A percentile compares a stretch with the other conserved stretches of the same genome.
Conservation (phyloP, 1,140 invertebrate genomes). For the Zaprionus taronus region DNA sequence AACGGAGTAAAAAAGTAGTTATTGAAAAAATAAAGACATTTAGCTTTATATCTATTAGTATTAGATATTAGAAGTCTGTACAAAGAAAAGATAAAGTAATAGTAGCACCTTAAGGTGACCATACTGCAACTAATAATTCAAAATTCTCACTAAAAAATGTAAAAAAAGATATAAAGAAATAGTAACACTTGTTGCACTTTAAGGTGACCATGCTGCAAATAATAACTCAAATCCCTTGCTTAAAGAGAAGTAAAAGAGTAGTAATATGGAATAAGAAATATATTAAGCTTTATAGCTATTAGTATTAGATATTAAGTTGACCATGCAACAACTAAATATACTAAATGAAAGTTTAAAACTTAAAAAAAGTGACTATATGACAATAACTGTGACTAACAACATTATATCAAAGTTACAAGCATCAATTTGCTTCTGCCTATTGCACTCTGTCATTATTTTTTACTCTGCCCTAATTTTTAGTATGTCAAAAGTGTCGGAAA, state of each 20-base stretch:
- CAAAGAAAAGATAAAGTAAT: too few species aligned
- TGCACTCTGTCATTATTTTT: not conserved
- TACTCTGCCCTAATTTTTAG: not conserved
- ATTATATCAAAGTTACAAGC: not conserved
- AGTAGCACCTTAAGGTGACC: not conserved
- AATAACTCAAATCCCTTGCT: too few species aligned
- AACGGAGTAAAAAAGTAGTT: too few species aligned
- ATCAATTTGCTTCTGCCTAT: not conserved
- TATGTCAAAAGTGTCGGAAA: conserved; percentile 4
- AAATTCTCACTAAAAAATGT: too few species aligned
- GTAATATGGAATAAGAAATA: too few species aligned
- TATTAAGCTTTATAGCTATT: too few species aligned
- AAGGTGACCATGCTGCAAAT: not conserved
- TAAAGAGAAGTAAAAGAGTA: too few species aligned
- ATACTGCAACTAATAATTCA: not conserved
- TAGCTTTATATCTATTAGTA: too few species aligned
- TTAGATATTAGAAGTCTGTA: too few species aligned
- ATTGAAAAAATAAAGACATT: too few species aligned
- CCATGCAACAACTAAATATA: not conserved
- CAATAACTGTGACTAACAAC: not conserved
- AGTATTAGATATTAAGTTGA: too few species aligned
- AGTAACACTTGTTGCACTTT: not conserved
- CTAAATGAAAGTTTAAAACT: not conserved
- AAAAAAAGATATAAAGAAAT: too few species aligned
- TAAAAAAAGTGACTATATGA: not conserved